These are phyloP conservation scores for Hymenopus coronatus DNA, from an alignment of 2,888 invertebrate genomes.

Conservation along the genomic window DNA sequence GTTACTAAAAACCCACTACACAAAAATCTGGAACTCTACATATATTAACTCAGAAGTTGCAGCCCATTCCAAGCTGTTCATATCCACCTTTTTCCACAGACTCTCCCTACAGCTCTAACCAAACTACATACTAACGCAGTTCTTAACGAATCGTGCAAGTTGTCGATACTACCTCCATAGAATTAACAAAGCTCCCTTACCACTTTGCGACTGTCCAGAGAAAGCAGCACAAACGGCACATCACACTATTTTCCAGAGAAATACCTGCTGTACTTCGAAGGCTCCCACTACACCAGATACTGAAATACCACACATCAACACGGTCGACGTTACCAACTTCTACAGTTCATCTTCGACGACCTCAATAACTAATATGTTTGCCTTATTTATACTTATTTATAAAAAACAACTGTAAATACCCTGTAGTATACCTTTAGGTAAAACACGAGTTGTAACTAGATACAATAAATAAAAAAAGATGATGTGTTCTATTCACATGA, in stretches of 20 bases:
- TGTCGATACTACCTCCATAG: neutral
- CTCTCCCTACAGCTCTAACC: neutral
- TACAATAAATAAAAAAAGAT: no score
- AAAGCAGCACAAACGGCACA: neutral
- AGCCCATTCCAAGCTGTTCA: neutral
- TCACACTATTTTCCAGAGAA: no score
- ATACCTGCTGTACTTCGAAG: no score
- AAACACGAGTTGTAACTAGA: neutral
- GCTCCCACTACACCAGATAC: neutral
- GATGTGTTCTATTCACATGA: no score
- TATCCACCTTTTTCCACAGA: neutral
- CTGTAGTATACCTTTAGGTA: neutral
- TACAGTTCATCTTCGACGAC: neutral
- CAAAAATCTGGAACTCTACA: neutral
- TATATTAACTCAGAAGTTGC: neutral
- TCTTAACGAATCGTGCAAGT: neutral
- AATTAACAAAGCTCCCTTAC: neutral
- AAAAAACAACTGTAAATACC: neutral
- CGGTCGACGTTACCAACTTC: neutral
- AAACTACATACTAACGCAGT: neutral
- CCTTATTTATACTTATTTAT: neutral
- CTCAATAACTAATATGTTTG: neutral
- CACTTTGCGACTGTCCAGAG: no score
- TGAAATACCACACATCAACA: neutral
- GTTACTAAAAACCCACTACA: neutral